Percentiles rank a stretch among this genome's conserved stretches.
Evolutionary conservation across 2,113 vertebrate genomes (phyloP).

Genomic region (Nycticryphes semicollaris): DNA sequence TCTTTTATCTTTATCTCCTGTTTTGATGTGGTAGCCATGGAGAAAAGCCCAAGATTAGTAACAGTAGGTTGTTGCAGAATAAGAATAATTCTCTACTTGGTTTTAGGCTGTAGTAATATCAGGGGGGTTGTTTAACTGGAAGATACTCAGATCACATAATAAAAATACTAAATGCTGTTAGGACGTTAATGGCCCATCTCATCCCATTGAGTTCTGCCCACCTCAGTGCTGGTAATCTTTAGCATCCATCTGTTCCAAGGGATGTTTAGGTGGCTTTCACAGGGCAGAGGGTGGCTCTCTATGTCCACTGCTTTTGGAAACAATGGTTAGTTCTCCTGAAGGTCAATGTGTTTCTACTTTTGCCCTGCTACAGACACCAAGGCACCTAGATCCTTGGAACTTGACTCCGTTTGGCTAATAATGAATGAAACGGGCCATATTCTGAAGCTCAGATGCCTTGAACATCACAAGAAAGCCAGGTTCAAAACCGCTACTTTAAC

Average conservation of each 20-base stretch:
- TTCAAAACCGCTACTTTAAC: background rate
- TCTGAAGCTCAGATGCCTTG: background rate
- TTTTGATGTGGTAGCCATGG: slow-evolving; percentile 63
- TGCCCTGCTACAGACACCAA: background rate
- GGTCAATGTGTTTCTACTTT: background rate
- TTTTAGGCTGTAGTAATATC: background rate
- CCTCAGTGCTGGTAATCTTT: background rate
- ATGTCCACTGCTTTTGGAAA: background rate
- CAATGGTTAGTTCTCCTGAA: background rate
- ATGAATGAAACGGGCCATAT: background rate
- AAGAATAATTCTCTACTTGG: slow-evolving; percentile 36
- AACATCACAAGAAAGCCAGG: background rate
- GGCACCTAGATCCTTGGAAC: background rate
- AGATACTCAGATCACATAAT: background rate
- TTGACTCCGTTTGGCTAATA: background rate
- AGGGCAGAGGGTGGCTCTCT: background rate
- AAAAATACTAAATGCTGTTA: background rate
- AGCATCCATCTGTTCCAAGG: background rate
- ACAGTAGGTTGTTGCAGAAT: slow-evolving; percentile 30
- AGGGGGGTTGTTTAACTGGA: background rate
- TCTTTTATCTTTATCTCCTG: slow-evolving; percentile 59
- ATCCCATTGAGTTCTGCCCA: background rate
- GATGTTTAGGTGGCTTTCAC: background rate
- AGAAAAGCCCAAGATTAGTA: slow-evolving; percentile 57
- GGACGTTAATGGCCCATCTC: background rate